These are phyloP conservation scores for Mystacides longicornis DNA, from an alignment of 2,888 invertebrate genomes.

Conservation along the genomic window DNA sequence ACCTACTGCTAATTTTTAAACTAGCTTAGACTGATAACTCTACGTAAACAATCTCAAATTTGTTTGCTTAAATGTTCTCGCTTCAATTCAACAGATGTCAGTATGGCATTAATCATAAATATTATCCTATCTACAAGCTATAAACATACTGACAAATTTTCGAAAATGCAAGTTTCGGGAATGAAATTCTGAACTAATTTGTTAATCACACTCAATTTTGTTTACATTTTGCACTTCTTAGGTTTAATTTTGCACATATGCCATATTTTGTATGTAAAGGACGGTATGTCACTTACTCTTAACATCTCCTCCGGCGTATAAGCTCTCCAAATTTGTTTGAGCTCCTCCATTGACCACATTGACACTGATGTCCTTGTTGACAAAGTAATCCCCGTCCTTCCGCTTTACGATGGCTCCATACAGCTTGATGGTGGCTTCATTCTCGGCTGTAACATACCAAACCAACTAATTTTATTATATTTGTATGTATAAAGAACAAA, in stretches of 20 bases:
- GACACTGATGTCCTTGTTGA: slow-evolving; percentile 36
- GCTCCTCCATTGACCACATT: slow-evolving; percentile 45
- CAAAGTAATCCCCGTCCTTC: slow-evolving; percentile 21
- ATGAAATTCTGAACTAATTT: background rate
- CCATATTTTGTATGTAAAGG: no score
- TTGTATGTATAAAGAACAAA: no score
- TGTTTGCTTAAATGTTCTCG: no score
- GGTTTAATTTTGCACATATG: background rate
- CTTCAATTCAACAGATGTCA: no score
- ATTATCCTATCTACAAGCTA: no score
- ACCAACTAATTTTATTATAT: no score
- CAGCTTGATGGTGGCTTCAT: slow-evolving; percentile 39
- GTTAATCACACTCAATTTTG: background rate
- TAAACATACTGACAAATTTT: no score
- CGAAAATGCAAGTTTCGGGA: no score
- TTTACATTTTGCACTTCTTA: background rate
- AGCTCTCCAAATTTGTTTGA: slow-evolving; percentile 47
- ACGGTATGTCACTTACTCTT: slow-evolving; percentile 45
- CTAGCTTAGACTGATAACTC: no score
- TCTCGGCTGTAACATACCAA: slow-evolving; percentile 35
- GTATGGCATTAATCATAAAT: no score
- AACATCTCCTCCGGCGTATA: slow-evolving; percentile 53
- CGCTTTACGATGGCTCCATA: slow-evolving; percentile 36
- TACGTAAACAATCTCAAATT: no score
- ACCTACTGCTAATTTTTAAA: no score